Evolutionary conservation across 1,140 invertebrate genomes (phyloP), one percentile per base, ranked within the genome.

Genomic region (Caenorhabditis latens): DNA sequence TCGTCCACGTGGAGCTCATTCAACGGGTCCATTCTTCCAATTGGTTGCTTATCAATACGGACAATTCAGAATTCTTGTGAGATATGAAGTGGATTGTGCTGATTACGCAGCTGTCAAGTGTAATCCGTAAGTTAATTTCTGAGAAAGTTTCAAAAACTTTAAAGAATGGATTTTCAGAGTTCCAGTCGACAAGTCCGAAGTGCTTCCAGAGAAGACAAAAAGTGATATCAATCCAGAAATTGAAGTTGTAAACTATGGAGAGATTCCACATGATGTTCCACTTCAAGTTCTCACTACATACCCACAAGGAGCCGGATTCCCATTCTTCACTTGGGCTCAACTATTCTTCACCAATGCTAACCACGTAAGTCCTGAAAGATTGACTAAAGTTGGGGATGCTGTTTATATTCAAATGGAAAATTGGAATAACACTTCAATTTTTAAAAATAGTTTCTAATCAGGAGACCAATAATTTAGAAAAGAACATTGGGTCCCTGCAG

Each of bases 281-380:
- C 85, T 93, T 58, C 91, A 93, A 86, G 63, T 92, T 16, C 24
- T 91, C 11, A 92, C 91, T 14, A 93, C 92, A 0, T 92, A 93
- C 65, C 91, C 91, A 21, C 90, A 92, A 65, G 91, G 91, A 50
- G 91, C 90, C 61, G 91, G 91, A 32, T 92, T 93, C 65, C 91
- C 91, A 14, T 91, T 91, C 83, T 91, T 91, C 88, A 91, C 91
- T 57, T 91, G 91, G 91, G 91, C 91, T 16, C 91, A 92, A 63
- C 50, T 92, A 55, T 92, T 92, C 86, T 92, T 92, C 86, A 90
- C 90, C 21, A 84, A 58, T 82, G 89, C 90, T 42, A 90, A 91
- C 75, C 89, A 91, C 46, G 87, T 90, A 85, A 46, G 63, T 83
- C 42, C 55, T 84, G 82, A 83, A 83, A 21, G 7, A 32, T 32